Evolutionary conservation across 2,888 invertebrate genomes (phyloP), one percentile per base, ranked within the genome.

Genomic region (Digitonthophagus gazella): DNA sequence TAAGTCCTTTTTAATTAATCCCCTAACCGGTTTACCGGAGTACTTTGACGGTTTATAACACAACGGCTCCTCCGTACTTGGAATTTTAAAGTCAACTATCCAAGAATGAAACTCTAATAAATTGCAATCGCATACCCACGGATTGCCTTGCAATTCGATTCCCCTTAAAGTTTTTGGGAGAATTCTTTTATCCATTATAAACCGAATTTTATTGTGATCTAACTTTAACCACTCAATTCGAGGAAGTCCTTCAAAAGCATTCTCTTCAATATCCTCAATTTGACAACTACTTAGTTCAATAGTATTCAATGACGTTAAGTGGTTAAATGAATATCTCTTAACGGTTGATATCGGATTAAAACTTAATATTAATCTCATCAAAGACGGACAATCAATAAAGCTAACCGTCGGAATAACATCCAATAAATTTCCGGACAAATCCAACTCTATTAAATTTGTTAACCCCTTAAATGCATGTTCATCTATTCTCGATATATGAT

Each of bases 91-190:
- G 79, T 88, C 89, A 74, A 87, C 85, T 76, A 96, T 85, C 94
- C 95, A 95, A 73, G 86, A 83, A 78, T 93, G 89, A 78, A 95
- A 84, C 76, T 92, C 90, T 74, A 90, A 84, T 77, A 95, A 85
- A 75, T 90, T 88, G 82, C 96, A 96, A 82, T 95, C 93, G 83
- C 96, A 96, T 75, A 89, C 87, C 96, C 95, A 96, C 74, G 92
- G 91, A 85, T 96, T 96, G 80, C 91, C 91, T 80, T 95, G 91
- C 74, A 96, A 84, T 77, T 92, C 90, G 70, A 95, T 88, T 69
- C 93, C 93, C 76, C 92, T 90, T 75, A 95, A 84, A 64, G 89
- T 89, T 72, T 89, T 89, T 14, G 93, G 93, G 69, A 93, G 86
- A 76, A 92, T 88, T 78, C 88, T 87, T 70, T 85, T 86, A 65